Conservation (phyloP, 1,140 invertebrate genomes). For the Tetramorium simillimum region DNA sequence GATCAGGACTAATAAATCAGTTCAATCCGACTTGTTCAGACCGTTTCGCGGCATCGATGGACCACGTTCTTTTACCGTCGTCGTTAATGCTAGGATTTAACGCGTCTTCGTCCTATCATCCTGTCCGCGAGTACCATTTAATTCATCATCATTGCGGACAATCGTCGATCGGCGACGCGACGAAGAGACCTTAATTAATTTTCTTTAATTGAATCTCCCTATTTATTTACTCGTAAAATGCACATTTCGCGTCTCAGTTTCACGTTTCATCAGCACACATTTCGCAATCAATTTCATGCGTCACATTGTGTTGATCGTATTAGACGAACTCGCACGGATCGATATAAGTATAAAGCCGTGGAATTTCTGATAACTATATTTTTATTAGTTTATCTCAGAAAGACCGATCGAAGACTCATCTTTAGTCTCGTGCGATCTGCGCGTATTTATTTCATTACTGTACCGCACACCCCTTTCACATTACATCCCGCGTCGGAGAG, state of each 20-base stretch:
- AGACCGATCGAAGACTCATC: not conserved
- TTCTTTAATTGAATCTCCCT: not conserved
- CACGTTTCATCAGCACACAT: slow-evolving; percentile 10
- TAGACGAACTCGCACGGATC: not conserved
- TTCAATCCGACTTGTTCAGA: not conserved
- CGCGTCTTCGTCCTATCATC: not conserved
- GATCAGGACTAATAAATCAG: slow-evolving; percentile 71
- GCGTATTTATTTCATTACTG: slow-evolving; percentile 53
- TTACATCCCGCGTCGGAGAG: slow-evolving; percentile 15
- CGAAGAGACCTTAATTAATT: slow-evolving; percentile 10
- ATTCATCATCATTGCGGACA: not conserved
- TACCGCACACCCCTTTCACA: not conserved
- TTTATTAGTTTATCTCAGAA: slow-evolving; percentile 1
- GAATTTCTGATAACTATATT: not conserved
- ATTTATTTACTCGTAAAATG: slow-evolving; percentile 22
- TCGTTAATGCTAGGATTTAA: slow-evolving; percentile 15
- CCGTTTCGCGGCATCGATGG: slow-evolving; percentile 6
- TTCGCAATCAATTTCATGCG: not conserved
- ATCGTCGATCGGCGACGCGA: not conserved
- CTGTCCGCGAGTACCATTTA: not conserved
- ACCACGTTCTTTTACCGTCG: not conserved
- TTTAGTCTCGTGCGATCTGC: not conserved
- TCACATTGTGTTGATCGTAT: not conserved
- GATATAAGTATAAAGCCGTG: slow-evolving; percentile 3
- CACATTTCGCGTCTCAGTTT: not conserved